Evolutionary conservation across 2,113 vertebrate species (phyloP).

Genomic region (Solenodon paradoxus): DNA sequence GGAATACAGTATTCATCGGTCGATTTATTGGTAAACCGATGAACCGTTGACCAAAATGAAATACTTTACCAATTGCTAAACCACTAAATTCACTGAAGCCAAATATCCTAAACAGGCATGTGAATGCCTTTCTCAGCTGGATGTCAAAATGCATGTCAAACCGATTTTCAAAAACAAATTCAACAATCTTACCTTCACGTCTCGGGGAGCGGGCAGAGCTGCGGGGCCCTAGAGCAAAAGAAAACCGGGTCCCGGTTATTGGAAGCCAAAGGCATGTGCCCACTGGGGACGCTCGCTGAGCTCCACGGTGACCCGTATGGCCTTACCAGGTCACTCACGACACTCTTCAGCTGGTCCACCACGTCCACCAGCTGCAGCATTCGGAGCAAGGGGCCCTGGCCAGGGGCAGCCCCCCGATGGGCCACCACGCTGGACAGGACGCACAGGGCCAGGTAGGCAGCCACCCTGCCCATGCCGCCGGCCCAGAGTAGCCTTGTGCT

Average conservation of each 20-base stretch:
- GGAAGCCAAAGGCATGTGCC: too few species aligned
- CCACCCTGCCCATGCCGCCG: slow-evolving; percentile 77
- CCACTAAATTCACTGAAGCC: not conserved
- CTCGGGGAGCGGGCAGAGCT: slow-evolving; percentile 78
- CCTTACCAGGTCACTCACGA: slow-evolving; percentile 80
- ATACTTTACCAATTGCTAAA: slow-evolving; percentile 54
- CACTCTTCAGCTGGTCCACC: slow-evolving; percentile 57
- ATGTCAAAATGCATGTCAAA: not conserved
- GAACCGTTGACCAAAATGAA: slow-evolving; percentile 42
- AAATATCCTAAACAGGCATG: slow-evolving; percentile 16
- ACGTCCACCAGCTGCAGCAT: slow-evolving; percentile 68
- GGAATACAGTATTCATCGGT: not conserved
- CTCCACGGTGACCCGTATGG: slow-evolving; percentile 15
- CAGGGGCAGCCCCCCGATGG: slow-evolving; percentile 41
- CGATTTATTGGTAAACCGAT: slow-evolving; percentile 33
- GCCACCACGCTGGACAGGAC: slow-evolving; percentile 63
- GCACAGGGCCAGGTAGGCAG: slow-evolving; percentile 77
- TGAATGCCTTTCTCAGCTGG: not conserved
- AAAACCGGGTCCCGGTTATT: slow-evolving; percentile 72
- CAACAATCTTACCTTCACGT: slow-evolving; percentile 79
- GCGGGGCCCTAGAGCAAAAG: slow-evolving; percentile 79
- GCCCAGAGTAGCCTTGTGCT: not conserved
- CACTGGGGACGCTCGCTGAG: too few species aligned
- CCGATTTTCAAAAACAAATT: too few species aligned
- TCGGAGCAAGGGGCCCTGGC: slow-evolving; percentile 44